A percentile compares a stretch with the other conserved stretches of the same genome.
phyloP scores from a whole-genome alignment of 2,113 vertebrate species.

The Sinosuthora webbiana region DNA sequence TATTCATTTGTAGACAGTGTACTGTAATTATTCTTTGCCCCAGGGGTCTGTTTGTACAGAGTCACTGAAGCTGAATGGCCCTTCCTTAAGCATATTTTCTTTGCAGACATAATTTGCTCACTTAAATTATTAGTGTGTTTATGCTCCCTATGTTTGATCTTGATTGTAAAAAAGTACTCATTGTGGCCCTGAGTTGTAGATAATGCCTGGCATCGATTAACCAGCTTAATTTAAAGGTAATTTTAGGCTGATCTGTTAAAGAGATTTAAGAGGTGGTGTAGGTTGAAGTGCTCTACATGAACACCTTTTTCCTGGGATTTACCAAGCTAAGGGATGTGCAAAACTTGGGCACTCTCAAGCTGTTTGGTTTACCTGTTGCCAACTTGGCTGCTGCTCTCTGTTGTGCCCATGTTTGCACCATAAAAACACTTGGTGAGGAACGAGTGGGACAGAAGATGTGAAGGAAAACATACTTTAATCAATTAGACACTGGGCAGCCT shows the following conservation, averaged over 20 bases:
- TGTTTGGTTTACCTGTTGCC: neutral
- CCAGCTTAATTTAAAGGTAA: neutral
- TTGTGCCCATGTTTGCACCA: neutral
- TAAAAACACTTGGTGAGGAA: neutral
- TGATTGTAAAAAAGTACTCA: neutral
- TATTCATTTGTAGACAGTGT: neutral
- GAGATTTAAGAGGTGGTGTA: neutral
- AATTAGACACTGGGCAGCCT: neutral
- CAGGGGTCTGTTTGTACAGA: constrained; percentile 17
- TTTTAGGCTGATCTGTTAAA: neutral
- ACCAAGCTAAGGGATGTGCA: fast-evolving
- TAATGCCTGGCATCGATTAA: neutral
- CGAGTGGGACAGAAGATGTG: neutral
- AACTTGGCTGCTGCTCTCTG: neutral
- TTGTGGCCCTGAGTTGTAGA: neutral
- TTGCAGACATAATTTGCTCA: constrained; percentile 34
- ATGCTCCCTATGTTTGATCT: constrained; percentile 23
- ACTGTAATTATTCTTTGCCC: constrained; percentile 17
- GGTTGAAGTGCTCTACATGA: neutral
- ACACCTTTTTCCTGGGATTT: neutral
- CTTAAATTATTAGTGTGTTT: constrained; percentile 47
- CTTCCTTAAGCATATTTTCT: constrained; percentile 33
- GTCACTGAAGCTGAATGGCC: constrained; percentile 37
- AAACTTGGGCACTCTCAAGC: neutral
- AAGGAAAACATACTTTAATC: neutral